Evolutionary conservation across 2,888 invertebrate species (phyloP).

Genomic region (Pycnomerus fuliginosus): DNA sequence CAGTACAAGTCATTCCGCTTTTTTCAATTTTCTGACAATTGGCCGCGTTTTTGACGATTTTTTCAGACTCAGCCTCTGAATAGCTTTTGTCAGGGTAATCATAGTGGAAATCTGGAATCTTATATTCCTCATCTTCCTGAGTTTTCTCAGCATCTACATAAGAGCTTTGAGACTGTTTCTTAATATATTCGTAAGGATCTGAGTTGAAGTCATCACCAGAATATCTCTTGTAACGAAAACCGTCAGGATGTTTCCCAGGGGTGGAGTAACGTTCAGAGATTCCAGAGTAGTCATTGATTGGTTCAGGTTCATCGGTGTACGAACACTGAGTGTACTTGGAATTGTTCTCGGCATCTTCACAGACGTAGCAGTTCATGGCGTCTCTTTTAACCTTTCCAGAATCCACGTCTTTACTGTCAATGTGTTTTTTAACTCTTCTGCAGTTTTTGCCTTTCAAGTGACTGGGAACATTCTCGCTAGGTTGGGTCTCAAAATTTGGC

Average conservation of each 20-base stretch:
- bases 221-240: slow-evolving; percentile 53
- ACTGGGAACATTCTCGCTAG: slow-evolving; percentile 34
- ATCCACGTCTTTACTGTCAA: slow-evolving; percentile 38
- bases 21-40: slow-evolving; percentile 66
- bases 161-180: slow-evolving; percentile 49
- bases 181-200: slow-evolving; percentile 58
- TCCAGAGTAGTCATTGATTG: slow-evolving; percentile 48
- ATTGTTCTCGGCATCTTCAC: slow-evolving; percentile 57
- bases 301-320: slow-evolving; percentile 56
- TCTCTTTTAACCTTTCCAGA: too few relatives aligned
- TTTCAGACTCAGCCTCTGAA: slow-evolving; percentile 63
- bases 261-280: slow-evolving; percentile 44
- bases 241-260: slow-evolving; percentile 33
- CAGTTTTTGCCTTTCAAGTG: slow-evolving; percentile 55
- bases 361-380: slow-evolving; percentile 57
- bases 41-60: slow-evolving; percentile 60
- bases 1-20: slow-evolving; percentile 68
- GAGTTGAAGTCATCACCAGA: slow-evolving; percentile 47
- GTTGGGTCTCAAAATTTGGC: slow-evolving; percentile 28
- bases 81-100: slow-evolving; percentile 59
- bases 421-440: slow-evolving; percentile 60
- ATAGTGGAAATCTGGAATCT: slow-evolving; percentile 48
- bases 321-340: slow-evolving; percentile 60
- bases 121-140: slow-evolving; percentile 49
- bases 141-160: slow-evolving; percentile 57